These are phyloP conservation scores for Sycophaga agraensis DNA, from an alignment of 1,140 invertebrate species.

Conservation along the genomic window DNA sequence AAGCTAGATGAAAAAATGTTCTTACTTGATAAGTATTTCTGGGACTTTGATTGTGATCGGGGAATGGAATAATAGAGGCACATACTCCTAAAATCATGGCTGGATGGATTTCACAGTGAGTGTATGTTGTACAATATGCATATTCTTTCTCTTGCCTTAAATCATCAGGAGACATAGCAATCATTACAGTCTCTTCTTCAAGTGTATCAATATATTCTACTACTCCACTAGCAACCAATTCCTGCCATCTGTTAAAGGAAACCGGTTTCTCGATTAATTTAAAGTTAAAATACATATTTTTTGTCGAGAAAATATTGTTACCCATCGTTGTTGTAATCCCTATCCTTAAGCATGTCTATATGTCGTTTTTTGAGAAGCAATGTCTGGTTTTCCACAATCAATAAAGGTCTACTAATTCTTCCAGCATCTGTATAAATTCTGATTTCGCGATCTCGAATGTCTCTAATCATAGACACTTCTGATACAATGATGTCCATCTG, in stretches of 20 bases:
- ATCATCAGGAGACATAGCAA: conserved; percentile 44
- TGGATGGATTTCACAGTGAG: conserved; percentile 42
- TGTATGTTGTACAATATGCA: conserved; percentile 43
- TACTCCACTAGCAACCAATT: conserved; percentile 38
- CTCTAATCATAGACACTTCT: conserved; percentile 41
- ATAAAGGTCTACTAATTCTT: conserved; percentile 40
- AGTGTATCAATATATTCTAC: conserved; percentile 43
- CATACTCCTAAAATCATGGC: conserved; percentile 45
- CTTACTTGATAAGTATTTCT: conserved; percentile 61
- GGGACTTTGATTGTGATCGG: conserved; percentile 45
- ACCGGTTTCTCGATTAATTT: not conserved
- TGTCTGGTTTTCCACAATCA: conserved; percentile 39
- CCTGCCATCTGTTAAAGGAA: conserved; percentile 36
- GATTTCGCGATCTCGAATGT: conserved; percentile 41
- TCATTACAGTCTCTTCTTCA: conserved; percentile 45
- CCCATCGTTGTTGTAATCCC: conserved; percentile 35
- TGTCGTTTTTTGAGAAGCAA: conserved; percentile 35
- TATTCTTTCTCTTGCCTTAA: conserved; percentile 40
- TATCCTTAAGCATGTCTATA: conserved; percentile 36
- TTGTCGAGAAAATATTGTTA: conserved; percentile 3
- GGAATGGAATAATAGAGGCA: conserved; percentile 44
- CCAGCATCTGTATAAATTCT: conserved; percentile 43
- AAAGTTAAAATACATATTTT: not conserved
- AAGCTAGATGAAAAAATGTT: not conserved
- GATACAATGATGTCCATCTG: conserved; percentile 44